Evolutionary conservation across 2,797 vertebrate genomes (phyloP), one percentile per base, ranked within the genome.

Genomic region (Lutjanus argentimaculatus): DNA sequence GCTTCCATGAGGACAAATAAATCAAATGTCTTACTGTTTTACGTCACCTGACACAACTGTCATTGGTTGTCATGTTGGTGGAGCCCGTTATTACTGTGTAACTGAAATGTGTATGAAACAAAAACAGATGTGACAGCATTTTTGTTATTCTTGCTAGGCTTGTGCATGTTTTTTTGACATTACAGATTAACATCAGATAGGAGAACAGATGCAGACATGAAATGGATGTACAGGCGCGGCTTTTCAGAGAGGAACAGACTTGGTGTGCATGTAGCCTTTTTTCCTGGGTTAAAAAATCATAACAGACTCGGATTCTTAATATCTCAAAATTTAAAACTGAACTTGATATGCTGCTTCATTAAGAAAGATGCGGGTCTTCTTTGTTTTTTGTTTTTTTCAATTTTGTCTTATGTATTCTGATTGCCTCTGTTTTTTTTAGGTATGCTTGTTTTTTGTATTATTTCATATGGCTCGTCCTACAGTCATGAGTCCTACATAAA

Each of bases 61-160:
- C 45, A 58, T 1, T 49, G 25, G n/a, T 53, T 14, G 56, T 52
- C 46, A 56, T 73, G 58, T 40, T 67, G 36, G 36, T 48, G 46
- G 75, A 67, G 46, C 52, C n/a, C 30, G 17, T 19, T 78, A 15
- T 66, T 17, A 48, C 70, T 16, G 49, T 57, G 51, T 8, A 66
- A 76, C 43, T 59, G 22, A 80, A n/a, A 62, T 40, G 21, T 61
- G 57, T 48, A n/a, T 46, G 25, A 72, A 69, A 73, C 42, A 4
- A 61, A 78, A 82, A 51, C 76, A 81, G 74, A 86, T 69, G 72
- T 58, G 64, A 67, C 8, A 8, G 42, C 6, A 56, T 59, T 67
- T 81, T 67, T 81, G 57, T 72, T 71, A 56, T 40, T 68, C n/a
- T 45, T 61, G 64, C 48, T 15, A 8, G 4, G 12, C 8, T 19